Percentiles rank a stretch among this genome's conserved stretches.
Conservation (phyloP, 2,113 vertebrate genomes). For the Poeciliopsis retropinna region DNA sequence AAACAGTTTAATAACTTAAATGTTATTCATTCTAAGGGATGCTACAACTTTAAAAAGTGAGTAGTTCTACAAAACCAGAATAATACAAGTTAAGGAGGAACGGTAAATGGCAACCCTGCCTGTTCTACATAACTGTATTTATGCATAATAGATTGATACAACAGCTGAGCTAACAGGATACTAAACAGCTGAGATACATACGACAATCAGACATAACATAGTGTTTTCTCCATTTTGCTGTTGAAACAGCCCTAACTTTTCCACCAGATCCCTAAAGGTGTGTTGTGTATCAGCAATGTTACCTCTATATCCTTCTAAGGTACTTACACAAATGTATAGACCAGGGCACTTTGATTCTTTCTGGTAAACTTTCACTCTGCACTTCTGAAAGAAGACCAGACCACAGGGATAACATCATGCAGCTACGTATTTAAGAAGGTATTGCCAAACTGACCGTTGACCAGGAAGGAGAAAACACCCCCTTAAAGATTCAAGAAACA, state of each 20-base stretch:
- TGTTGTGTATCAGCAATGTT: background rate
- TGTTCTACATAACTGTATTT: conserved; percentile 25
- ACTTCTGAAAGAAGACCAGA: background rate
- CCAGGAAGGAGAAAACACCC: too few relatives aligned
- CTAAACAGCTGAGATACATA: background rate
- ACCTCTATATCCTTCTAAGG: background rate
- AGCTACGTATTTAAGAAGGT: background rate
- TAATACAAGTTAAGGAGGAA: conserved; percentile 32
- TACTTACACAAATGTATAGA: background rate
- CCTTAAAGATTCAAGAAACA: too few relatives aligned
- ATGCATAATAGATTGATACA: conserved; percentile 35
- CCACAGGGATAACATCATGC: background rate
- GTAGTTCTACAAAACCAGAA: conserved; percentile 66
- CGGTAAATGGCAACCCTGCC: conserved; percentile 51
- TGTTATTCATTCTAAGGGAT: conserved; percentile 71
- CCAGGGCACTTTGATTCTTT: background rate
- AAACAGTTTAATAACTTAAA: too few relatives aligned
- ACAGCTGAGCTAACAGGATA: conserved; percentile 31
- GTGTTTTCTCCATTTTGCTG: too few relatives aligned
- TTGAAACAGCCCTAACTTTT: background rate
- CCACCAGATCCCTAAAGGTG: background rate
- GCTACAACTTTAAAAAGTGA: conserved; percentile 71
- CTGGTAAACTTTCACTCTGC: background rate
- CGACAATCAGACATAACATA: background rate
- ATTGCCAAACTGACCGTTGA: background rate